Evolutionary conservation across 2,888 invertebrate species (phyloP).

Genomic region (Merodon equestris): DNA sequence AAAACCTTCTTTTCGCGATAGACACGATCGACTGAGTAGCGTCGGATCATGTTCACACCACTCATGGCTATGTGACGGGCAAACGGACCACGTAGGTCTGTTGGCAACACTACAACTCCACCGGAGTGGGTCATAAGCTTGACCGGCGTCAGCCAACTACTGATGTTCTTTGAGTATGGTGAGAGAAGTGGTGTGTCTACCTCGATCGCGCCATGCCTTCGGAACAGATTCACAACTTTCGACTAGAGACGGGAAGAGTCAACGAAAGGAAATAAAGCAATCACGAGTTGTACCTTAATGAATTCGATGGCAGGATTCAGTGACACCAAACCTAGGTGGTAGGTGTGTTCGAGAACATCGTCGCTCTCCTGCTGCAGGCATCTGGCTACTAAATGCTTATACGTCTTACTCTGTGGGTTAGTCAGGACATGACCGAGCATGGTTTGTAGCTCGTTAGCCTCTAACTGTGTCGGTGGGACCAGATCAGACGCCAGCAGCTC

Average conservation of each 20-base stretch:
- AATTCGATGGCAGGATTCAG: slow-evolving; percentile 78
- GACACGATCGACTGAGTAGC: slow-evolving; percentile 92
- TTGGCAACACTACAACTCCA: slow-evolving; percentile 89
- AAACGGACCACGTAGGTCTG: slow-evolving; percentile 90
- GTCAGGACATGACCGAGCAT: slow-evolving; percentile 89
- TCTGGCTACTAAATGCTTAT: slow-evolving; percentile 83
- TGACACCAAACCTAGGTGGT: slow-evolving; percentile 83
- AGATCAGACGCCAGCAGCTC: slow-evolving; percentile 90
- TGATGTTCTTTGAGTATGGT: slow-evolving; percentile 83
- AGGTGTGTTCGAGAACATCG: slow-evolving; percentile 85
- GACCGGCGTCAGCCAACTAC: slow-evolving; percentile 79
- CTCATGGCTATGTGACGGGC: slow-evolving; percentile 91
- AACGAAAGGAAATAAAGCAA: neutral
- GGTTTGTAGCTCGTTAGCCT: slow-evolving; percentile 91
- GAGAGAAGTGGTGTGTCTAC: slow-evolving; percentile 89
- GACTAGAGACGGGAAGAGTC: slow-evolving; percentile 46
- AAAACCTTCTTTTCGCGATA: slow-evolving; percentile 88
- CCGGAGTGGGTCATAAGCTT: slow-evolving; percentile 93
- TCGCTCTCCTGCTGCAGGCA: slow-evolving; percentile 78
- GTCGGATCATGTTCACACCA: slow-evolving; percentile 86
- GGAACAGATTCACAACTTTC: slow-evolving; percentile 82
- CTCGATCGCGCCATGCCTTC: slow-evolving; percentile 88
- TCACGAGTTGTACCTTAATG: slow-evolving; percentile 72
- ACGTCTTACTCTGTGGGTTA: slow-evolving; percentile 89
- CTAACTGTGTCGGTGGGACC: slow-evolving; percentile 91